Base-by-base conservation (phyloP, 2,113 vertebrate genomes). In the Rutilus rutilus region DNA sequence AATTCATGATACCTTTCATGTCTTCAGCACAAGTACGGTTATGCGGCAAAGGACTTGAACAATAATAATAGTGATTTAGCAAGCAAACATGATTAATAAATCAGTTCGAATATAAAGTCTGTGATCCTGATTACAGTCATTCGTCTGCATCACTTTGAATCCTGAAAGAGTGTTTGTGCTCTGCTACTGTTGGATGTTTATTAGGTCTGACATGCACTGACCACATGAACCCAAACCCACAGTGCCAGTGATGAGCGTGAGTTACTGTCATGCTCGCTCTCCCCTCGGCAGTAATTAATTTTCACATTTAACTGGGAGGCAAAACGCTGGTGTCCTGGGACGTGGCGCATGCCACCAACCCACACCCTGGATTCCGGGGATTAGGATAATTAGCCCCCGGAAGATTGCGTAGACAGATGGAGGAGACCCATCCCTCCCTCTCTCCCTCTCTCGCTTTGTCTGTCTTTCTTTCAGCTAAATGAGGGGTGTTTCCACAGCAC, bases 331-430 rank as follows among this genome's bases (percentile, higher is more conserved):
- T 76, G 76, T 94, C 92, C 91, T 91, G 94, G 94, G 94, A 95
- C 83, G 77, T 88, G 88, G 88, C 88, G 82, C 81, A 60, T 88
- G 93, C 92, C 93, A 93, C 93, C 89, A 92, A 91, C 90, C 92
- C 90, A 90, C 93, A 90, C 92, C 89, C 91, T 90, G 92, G 91
- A 94, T 94, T 94, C 93, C 87, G 87, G 91, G 94, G 93, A 95
- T 95, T 94, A 93, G 91, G 93, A 93, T 95, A 95, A 95, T 95
- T 94, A 95, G 94, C 93, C 94, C 94, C 91, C 93, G 92, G 92
- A 93, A 95, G 94, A 94, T 90, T 88, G 90, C 88, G 86, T 91
- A 90, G 91, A 93, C 95, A 95, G 95, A 95, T 95, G 95, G 95
- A 94, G 91, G 91, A 90, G 93, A 90, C 88, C 87, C 87, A 91